Conservation (phyloP, 2,113 vertebrate species). For the Salvator merianae region DNA sequence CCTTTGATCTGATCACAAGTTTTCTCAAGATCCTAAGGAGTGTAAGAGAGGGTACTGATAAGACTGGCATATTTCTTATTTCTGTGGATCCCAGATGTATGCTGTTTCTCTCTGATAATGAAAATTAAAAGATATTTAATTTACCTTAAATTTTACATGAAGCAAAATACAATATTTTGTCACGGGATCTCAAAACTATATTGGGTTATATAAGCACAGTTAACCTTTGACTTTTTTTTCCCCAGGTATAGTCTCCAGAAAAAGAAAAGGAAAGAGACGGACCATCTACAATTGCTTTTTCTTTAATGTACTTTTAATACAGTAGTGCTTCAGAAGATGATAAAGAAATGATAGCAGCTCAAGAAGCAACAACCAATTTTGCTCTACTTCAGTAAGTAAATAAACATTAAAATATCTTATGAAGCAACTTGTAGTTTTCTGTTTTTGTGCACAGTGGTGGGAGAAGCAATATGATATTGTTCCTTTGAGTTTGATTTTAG, state of each 20-base stretch:
- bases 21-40: neutral
- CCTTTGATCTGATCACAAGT: neutral
- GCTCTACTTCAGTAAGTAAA: constrained; percentile 92
- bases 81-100: neutral
- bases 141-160: neutral
- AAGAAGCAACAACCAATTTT: constrained; percentile 98
- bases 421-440: neutral
- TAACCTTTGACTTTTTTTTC: neutral
- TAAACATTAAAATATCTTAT: constrained; percentile 30
- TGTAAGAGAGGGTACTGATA: neutral
- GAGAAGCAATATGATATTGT: too few species aligned
- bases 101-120: neutral
- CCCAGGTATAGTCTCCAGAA: constrained; percentile 62
- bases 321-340: constrained; percentile 93
- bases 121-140: neutral
- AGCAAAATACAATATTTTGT: neutral
- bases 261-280: constrained; percentile 58
- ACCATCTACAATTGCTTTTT: constrained; percentile 66
- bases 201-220: neutral
- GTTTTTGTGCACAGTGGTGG: neutral
- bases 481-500: too few species aligned
- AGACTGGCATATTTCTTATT: neutral
- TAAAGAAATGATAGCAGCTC: constrained; percentile 99
- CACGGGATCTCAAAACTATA: neutral
- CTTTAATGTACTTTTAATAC: constrained; percentile 78